Conservation (phyloP, 2,797 vertebrate genomes). For the Siniperca obscura region DNA sequence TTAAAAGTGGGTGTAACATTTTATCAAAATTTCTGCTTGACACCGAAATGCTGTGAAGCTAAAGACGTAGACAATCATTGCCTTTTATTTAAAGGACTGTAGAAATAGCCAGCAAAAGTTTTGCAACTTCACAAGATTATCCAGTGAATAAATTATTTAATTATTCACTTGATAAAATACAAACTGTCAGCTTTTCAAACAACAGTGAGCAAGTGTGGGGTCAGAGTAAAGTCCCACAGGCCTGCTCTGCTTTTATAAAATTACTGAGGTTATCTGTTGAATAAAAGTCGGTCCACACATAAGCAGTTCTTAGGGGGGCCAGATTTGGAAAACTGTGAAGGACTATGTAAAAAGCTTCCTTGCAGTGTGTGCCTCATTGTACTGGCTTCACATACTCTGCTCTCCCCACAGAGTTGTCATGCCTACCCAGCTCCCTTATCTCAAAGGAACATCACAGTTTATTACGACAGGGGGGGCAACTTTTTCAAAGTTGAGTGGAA, state of each 20-base stretch:
- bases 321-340: constrained; percentile 70
- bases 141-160: constrained; percentile 12
- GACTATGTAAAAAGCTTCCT: constrained; percentile 82
- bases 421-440: constrained; percentile 86
- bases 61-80: neutral
- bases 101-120: neutral
- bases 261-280: constrained; percentile 72
- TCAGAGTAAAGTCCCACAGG: constrained; percentile 26
- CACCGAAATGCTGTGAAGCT: neutral
- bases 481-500: constrained; percentile 76
- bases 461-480: constrained; percentile 63
- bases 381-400: constrained; percentile 82
- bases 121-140: constrained; percentile 8
- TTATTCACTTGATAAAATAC: constrained; percentile 17
- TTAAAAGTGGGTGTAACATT: neutral
- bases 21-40: neutral
- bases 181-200: constrained; percentile 33
- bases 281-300: constrained; percentile 70
- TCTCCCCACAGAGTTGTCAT: constrained; percentile 85
- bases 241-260: constrained; percentile 25
- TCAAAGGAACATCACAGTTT: constrained; percentile 86
- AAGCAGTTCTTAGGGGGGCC: constrained; percentile 59
- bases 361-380: constrained; percentile 84
- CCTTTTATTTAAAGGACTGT: neutral
- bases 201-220: constrained; percentile 20